These are phyloP conservation scores for Cheilosia urbana DNA, from an alignment of 2,888 invertebrate genomes.

Conservation along the genomic window DNA sequence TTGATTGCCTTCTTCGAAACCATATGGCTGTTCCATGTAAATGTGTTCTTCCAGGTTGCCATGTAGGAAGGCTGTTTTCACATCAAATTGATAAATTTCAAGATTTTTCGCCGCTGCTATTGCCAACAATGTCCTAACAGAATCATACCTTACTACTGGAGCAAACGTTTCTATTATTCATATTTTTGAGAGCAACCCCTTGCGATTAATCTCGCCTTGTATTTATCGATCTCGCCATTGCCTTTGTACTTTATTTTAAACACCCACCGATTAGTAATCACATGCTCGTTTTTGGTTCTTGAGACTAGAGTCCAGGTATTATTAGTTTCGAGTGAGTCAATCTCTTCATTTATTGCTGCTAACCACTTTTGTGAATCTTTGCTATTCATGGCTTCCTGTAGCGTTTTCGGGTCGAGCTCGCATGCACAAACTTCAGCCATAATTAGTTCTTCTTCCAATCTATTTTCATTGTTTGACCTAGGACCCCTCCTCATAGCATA, in stretches of 20 bases:
- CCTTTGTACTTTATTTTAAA: conserved; percentile 60
- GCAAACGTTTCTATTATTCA: conserved; percentile 70
- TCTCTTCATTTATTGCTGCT: conserved; percentile 41
- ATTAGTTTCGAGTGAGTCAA: conserved; percentile 23
- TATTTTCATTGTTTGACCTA: neutral
- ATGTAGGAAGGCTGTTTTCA: too few species aligned
- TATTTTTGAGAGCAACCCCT: conserved; percentile 69
- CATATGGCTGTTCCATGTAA: too few species aligned
- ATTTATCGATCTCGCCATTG: conserved; percentile 54
- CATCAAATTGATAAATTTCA: too few species aligned
- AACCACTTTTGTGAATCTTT: conserved; percentile 34
- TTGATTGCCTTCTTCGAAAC: too few species aligned
- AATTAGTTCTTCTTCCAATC: conserved; percentile 2
- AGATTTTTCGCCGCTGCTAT: too few species aligned
- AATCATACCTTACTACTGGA: conserved; percentile 70
- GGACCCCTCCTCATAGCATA: conserved; percentile 24
- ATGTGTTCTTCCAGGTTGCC: too few species aligned
- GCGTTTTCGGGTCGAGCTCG: conserved; percentile 14
- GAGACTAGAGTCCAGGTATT: too few species aligned
- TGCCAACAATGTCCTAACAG: too few species aligned
- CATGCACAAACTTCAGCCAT: conserved; percentile 15
- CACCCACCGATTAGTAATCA: conserved; percentile 61
- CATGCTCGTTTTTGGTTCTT: conserved; percentile 9
- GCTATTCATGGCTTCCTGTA: conserved; percentile 30
- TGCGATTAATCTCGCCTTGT: conserved; percentile 48